Evolutionary conservation across 1,140 invertebrate species (phyloP), one percentile per base, ranked within the genome.

Genomic region (Drosophila gunungcola): DNA sequence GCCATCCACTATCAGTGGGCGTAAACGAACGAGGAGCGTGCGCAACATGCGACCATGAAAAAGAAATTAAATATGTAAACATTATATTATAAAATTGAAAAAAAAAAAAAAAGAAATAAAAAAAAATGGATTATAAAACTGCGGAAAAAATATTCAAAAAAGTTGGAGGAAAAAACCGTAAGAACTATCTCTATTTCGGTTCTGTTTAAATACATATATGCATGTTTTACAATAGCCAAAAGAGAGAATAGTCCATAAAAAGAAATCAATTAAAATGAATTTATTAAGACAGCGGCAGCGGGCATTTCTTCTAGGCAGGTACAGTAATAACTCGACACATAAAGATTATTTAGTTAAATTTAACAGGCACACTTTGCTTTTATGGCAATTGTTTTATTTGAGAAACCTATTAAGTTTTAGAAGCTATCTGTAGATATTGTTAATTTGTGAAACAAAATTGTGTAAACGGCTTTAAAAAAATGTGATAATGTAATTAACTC

Each of bases 211-310:
- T 25, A 62, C 36, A 56, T 60, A 27, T 38, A 48, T 43, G 52
- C 16, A 41, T 52, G 42, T 52, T 64, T 38, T 36, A 49, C 36
- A 51, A 58, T 41, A 36, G 54, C 54, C 16, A 21, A 62, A 34
- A 13, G 25, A n/a, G 45, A 53, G 64, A 38, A 64, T 25, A 68
- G 63, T 68, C 25, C 41, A 70, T 70, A 43, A 63, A 29, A 70
- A 57, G 65, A 75, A 79, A 63, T 70, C 64, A 78, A 78, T 78
- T 67, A 81, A 82, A 84, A 55, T 60, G 67, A 76, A 80, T 73
- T 76, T 80, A 75, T 61, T 60, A 73, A 56, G 51, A 51, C 77
- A 58, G 29, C 43, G 13, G 25, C 55, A 42, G 38, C 34, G 13
- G 21, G 32, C 34, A 61, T 61, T 67, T 67, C 32, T 34, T 43